Evolutionary conservation across 2,888 invertebrate species (phyloP).

Genomic region (Noctua janthe): DNA sequence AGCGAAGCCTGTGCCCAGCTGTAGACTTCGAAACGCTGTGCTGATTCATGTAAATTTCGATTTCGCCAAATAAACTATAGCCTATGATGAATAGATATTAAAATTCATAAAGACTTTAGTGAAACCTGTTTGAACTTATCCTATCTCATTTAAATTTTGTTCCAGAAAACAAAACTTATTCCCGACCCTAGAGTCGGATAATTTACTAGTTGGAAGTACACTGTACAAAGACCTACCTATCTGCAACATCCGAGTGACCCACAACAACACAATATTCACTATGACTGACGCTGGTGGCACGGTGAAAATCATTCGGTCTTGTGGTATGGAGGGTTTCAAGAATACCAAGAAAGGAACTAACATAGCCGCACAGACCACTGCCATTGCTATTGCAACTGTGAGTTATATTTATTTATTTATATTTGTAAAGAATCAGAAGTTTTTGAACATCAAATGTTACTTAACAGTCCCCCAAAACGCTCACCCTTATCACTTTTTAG

Average conservation of each 20-base stretch:
- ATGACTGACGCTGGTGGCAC: conserved; percentile 93
- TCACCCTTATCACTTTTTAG: background rate
- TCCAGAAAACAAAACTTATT: conserved; percentile 93
- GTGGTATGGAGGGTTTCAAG: conserved; percentile 98
- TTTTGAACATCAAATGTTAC: background rate
- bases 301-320: conserved; percentile 92
- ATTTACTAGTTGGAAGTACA: conserved; percentile 93
- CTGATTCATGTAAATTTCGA: background rate
- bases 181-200: conserved; percentile 93
- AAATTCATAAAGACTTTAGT: background rate
- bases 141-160: conserved; percentile 57
- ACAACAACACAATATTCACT: conserved; percentile 96
- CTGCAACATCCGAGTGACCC: conserved; percentile 94
- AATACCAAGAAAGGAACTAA: conserved; percentile 98
- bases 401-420: conserved; percentile 70
- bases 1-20: background rate
- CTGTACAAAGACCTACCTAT: conserved; percentile 95
- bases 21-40: background rate
- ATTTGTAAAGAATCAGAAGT: background rate
- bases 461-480: background rate
- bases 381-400: conserved; percentile 94
- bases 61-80: background rate
- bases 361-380: conserved; percentile 98
- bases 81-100: background rate
- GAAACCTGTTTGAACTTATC: background rate